Evolutionary conservation across 2,113 vertebrate species (phyloP).

Genomic region (Podilymbus podiceps): DNA sequence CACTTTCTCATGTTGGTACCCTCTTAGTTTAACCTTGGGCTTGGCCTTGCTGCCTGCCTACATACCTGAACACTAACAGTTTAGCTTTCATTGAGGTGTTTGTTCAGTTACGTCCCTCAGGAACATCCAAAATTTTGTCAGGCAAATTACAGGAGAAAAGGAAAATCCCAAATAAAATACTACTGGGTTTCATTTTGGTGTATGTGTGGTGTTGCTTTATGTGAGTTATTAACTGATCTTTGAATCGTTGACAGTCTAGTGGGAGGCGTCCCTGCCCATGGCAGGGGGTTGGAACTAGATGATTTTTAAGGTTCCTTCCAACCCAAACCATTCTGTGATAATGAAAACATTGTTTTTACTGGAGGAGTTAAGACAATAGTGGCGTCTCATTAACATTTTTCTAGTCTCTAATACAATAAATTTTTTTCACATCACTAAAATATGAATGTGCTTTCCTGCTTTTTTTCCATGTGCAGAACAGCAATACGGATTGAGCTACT

Average conservation of each 20-base stretch:
- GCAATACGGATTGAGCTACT: background rate
- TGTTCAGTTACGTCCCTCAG: no score
- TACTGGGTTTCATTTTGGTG: no score
- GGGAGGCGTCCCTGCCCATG: no score
- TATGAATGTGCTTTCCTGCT: background rate
- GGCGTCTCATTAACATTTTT: background rate
- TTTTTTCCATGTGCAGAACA: background rate
- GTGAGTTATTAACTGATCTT: background rate
- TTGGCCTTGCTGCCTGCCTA: background rate
- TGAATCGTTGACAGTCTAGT: no score
- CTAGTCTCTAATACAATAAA: background rate
- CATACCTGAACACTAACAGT: background rate
- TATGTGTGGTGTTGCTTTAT: no score
- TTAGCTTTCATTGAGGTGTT: background rate
- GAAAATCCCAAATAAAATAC: background rate
- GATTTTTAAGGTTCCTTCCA: no score
- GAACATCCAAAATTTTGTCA: background rate
- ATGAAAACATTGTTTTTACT: background rate
- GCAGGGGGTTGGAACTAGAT: no score
- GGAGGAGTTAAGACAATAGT: background rate
- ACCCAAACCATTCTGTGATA: no score
- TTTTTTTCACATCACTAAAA: background rate
- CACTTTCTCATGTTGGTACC: background rate
- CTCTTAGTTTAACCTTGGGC: background rate
- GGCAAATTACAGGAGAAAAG: background rate